phyloP scores from a whole-genome alignment of 2,797 vertebrate genomes.

The Gadopsis marmoratus region DNA sequence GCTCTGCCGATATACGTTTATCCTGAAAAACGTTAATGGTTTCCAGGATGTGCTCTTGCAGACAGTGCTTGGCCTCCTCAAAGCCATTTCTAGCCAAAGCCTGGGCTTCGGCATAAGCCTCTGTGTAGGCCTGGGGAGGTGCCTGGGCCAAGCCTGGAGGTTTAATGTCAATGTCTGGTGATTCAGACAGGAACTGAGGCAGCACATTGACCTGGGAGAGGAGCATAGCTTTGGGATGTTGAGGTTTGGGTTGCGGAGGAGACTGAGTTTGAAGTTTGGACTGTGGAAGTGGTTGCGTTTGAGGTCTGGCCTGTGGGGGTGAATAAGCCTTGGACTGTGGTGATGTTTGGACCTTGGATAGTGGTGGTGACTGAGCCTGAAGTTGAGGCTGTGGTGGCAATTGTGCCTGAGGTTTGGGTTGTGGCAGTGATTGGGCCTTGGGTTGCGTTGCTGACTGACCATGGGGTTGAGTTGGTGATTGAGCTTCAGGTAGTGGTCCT shows the following conservation, averaged over 20 bases:
- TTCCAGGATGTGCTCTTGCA: conserved; percentile 89
- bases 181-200: conserved; percentile 61
- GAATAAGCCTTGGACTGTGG: conserved; percentile 48
- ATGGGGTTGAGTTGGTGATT: conserved; percentile 17
- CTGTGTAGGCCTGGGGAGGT: conserved; percentile 81
- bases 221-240: conserved; percentile 37
- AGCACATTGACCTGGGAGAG: conserved; percentile 51
- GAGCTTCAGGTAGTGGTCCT: conserved; percentile 10
- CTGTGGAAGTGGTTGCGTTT: conserved; percentile 25
- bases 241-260: conserved; percentile 47
- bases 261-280: conserved; percentile 36
- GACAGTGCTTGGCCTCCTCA: conserved; percentile 89
- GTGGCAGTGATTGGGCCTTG: background rate
- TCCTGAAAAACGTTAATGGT: conserved; percentile 86
- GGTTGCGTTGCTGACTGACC: conserved; percentile 9
- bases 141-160: conserved; percentile 75
- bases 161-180: conserved; percentile 66
- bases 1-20: conserved; percentile 77
- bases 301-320: conserved; percentile 40
- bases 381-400: conserved; percentile 23
- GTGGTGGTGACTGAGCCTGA: conserved; percentile 31
- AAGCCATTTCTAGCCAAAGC: conserved; percentile 85
- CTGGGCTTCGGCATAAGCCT: conserved; percentile 82
- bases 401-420: conserved; percentile 22
- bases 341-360: conserved; percentile 15